Evolutionary conservation across 2,797 vertebrate species (phyloP).

Genomic region (Lagodon rhomboides): DNA sequence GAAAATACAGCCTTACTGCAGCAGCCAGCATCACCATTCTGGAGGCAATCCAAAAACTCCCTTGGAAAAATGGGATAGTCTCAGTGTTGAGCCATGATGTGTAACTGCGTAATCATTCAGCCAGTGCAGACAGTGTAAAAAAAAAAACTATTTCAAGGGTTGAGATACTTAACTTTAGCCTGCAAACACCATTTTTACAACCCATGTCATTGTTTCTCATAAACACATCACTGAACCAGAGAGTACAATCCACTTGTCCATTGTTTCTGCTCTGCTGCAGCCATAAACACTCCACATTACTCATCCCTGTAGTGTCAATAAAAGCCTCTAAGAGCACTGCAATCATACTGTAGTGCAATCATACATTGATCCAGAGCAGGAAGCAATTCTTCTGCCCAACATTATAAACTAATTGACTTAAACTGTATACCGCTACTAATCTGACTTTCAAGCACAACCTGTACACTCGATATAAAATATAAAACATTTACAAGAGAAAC

Average conservation of each 20-base stretch:
- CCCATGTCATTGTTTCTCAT: not conserved
- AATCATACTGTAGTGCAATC: not conserved
- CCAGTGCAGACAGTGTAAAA: not conserved
- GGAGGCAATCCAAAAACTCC: not conserved
- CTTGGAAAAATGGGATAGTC: not conserved
- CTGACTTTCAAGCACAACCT: not conserved
- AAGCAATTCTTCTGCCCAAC: not conserved
- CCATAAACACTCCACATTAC: not conserved
- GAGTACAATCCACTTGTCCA: not conserved
- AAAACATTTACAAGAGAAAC: not conserved
- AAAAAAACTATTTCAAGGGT: not conserved
- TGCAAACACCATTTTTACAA: not conserved
- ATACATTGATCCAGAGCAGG: slow-evolving; percentile 5
- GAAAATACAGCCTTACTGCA: not conserved
- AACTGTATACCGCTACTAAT: not conserved
- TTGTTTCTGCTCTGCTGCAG: not conserved
- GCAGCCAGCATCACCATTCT: not conserved
- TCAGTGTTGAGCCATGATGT: not conserved
- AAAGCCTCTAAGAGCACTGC: slow-evolving; percentile 19
- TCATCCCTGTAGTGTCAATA: slow-evolving; percentile 21
- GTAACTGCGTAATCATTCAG: not conserved
- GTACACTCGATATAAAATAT: not conserved
- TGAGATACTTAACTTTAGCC: not conserved
- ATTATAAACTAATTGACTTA: too few species aligned
- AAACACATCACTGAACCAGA: not conserved